These are phyloP conservation scores for Sciaenops ocellatus DNA, from an alignment of 2,797 vertebrate genomes.

Conservation along the genomic window DNA sequence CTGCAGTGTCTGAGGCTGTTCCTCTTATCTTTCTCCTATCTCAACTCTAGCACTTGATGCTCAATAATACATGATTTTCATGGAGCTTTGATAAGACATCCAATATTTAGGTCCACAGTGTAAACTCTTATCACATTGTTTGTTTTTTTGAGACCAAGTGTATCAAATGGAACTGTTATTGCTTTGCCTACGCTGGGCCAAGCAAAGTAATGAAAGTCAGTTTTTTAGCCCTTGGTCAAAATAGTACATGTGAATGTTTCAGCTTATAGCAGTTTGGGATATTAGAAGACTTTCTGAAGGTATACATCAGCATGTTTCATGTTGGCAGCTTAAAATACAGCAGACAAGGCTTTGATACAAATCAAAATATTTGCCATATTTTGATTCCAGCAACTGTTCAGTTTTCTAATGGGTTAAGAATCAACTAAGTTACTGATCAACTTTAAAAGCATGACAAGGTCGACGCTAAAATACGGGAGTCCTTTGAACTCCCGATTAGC, in stretches of 20 bases:
- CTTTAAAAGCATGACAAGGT: not conserved
- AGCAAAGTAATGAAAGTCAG: conserved; percentile 27
- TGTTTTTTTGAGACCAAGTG: conserved; percentile 28
- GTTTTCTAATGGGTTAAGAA: not conserved
- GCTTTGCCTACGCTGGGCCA: conserved; percentile 2
- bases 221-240: conserved; percentile 39
- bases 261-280: conserved; percentile 2
- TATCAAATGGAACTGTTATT: conserved; percentile 39
- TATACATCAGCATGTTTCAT: conserved; percentile 11
- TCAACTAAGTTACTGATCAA: not conserved
- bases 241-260: not conserved
- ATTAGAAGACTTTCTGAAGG: conserved; percentile 4
- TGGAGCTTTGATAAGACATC: conserved; percentile 30
- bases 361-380: not conserved
- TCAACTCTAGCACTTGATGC: conserved; percentile 27
- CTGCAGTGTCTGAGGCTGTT: conserved; percentile 35
- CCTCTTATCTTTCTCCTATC: conserved; percentile 37
- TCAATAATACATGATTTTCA: conserved; percentile 38
- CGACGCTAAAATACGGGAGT: not conserved
- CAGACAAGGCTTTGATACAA: not conserved
- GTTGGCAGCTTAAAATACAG: conserved; percentile 13
- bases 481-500: not conserved
- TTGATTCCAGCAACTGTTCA: not conserved
- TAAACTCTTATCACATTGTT: conserved; percentile 28
- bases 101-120: conserved; percentile 24